Conservation (phyloP, 2,888 invertebrate species). For the Trichacis sp. region DNA sequence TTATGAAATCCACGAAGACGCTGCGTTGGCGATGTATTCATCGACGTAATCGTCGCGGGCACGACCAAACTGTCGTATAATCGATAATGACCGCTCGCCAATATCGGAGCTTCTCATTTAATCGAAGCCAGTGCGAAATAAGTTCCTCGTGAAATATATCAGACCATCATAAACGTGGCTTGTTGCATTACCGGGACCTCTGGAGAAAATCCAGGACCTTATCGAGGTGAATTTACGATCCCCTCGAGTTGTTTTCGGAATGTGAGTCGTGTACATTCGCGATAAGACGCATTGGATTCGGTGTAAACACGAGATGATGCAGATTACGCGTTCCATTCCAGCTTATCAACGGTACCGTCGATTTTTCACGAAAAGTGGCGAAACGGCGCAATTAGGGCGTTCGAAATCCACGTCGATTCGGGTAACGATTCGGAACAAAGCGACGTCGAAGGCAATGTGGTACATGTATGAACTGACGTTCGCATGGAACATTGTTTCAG, state of each 20-base stretch:
- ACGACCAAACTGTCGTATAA: conserved; percentile 19
- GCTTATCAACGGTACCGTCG: not conserved
- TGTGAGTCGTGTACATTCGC: not conserved
- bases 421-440: too few species aligned
- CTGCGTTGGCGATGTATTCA: conserved; percentile 27
- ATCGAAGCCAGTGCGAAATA: conserved; percentile 17
- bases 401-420: too few species aligned
- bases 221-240: not conserved
- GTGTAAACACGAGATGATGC: not conserved
- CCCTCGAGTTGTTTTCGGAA: not conserved
- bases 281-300: not conserved
- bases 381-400: too few species aligned
- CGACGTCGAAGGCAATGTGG: too few species aligned
- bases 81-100: conserved; percentile 25
- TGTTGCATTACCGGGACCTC: not conserved
- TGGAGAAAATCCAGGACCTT: not conserved
- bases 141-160: conserved; percentile 21
- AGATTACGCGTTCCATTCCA: not conserved
- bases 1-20: conserved; percentile 32
- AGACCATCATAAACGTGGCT: conserved; percentile 11
- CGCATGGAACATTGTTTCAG: not conserved
- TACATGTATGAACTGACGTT: not conserved
- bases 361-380: not conserved
- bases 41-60: conserved; percentile 26
- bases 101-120: conserved; percentile 19